Base-by-base conservation (phyloP, 2,888 invertebrate species). In the Thymelicus acteon region DNA sequence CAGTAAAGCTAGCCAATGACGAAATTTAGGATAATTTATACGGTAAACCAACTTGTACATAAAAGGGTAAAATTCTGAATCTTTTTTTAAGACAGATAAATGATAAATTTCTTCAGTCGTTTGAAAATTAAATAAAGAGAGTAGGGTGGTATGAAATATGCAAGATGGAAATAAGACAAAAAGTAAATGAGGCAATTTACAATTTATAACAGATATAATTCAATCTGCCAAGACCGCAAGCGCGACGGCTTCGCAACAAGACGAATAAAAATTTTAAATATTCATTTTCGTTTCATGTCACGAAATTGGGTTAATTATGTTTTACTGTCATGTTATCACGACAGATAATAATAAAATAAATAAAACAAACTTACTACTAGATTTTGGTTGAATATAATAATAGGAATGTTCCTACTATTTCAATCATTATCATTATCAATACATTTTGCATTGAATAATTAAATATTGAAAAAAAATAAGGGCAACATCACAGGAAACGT, bases 131-230 rank as follows among this genome's bases (percentile, higher is more conserved):
- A 64, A 70, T 70, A 60, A 70, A 60, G 58, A 49, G 70, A 49
- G 12, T 60, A 70, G 48, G 60, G 24, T 52, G 58, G 64, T 60
- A 64, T 70, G 73, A 72, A 77, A 74, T 75, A 75, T 75, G 71
- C 72, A 76, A 58, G 60, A 66, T 65, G 66, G 61, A 72, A 69
- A 67, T 62, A 74, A 60, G 71, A 73, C 73, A 78, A 80, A 77
- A 79, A 79, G 75, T 77, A 78, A 85, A 84, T 80, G 80, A 81
- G 79, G 74, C 81, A 83, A 87, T 88, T 85, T 85, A 81, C 81
- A 86, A 86, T 87, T 86, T 84, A 81, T 79, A 81, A 77, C 75
- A 73, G 78, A 81, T 78, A 81, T 84, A 86, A 88, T 86, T 86
- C 80, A 85, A 88, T 86, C 79, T 82, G 71, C 72, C 69, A 75